Percentiles rank a stretch among this genome's conserved stretches.
phyloP scores from a whole-genome alignment of 2,797 vertebrate genomes.

The Xerus rutilus region DNA sequence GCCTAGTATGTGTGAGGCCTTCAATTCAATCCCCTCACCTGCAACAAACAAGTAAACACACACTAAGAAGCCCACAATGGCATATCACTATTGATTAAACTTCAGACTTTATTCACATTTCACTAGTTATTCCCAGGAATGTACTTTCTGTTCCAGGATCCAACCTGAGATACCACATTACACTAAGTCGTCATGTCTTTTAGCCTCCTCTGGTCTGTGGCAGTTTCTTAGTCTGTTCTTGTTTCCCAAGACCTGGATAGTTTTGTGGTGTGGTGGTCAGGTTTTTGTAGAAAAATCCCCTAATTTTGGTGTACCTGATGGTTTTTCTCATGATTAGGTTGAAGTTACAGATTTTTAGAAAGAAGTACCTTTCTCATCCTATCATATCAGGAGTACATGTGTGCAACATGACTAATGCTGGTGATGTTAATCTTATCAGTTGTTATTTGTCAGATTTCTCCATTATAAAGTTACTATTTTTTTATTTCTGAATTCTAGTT shows the following conservation, averaged over 20 bases:
- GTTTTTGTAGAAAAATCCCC: conserved; percentile 51
- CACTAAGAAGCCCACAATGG: neutral
- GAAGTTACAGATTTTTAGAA: conserved; percentile 1
- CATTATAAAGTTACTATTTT: neutral
- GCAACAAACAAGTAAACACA: neutral
- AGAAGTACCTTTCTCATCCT: neutral
- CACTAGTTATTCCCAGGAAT: neutral
- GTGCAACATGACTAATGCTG: neutral
- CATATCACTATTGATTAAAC: neutral
- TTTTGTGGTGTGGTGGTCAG: neutral
- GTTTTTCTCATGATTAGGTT: conserved; percentile 18
- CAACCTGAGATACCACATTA: neutral
- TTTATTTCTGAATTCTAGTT: neutral
- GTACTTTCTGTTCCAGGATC: neutral
- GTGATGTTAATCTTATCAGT: neutral
- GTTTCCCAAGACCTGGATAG: neutral
- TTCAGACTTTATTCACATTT: neutral
- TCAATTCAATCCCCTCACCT: neutral
- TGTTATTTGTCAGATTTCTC: neutral
- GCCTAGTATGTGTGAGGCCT: neutral
- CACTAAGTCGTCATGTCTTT: neutral
- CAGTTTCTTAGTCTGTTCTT: neutral
- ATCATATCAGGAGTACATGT: neutral
- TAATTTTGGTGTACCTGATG: neutral
- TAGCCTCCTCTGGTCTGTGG: neutral